phyloP scores from a whole-genome alignment of 2,888 invertebrate species.

The Drosophila bunnanda region DNA sequence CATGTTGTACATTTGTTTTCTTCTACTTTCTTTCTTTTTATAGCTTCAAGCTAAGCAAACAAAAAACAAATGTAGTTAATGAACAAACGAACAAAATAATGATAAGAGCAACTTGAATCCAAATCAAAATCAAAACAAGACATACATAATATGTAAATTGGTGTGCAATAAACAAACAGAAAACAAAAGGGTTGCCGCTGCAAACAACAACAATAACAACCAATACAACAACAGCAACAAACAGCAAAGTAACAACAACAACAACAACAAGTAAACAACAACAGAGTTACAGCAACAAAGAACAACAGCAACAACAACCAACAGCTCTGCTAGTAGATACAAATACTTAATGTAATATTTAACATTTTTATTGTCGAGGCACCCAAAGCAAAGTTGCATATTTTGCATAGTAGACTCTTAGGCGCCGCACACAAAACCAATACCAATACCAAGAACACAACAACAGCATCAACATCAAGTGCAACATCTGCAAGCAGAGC shows the following conservation, averaged over 20 bases:
- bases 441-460: conserved; percentile 37
- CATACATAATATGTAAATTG: conserved; percentile 74
- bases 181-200: conserved; percentile 47
- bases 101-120: conserved; percentile 29
- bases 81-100: conserved; percentile 44
- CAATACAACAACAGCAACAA: conserved; percentile 35
- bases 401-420: conserved; percentile 74
- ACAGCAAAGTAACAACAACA: conserved; percentile 39
- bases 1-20: conserved; percentile 79
- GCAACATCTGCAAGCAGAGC: conserved; percentile 25
- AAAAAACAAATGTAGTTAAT: conserved; percentile 34
- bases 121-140: conserved; percentile 45
- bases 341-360: conserved; percentile 34
- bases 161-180: conserved; percentile 51
- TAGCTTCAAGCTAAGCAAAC: conserved; percentile 73
- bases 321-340: conserved; percentile 41
- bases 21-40: conserved; percentile 69
- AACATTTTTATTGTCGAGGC: conserved; percentile 43
- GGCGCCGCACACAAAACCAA: conserved; percentile 67
- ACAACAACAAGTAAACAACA: conserved; percentile 43
- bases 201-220: conserved; percentile 52
- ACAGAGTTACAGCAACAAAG: conserved; percentile 33
- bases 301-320: conserved; percentile 23
- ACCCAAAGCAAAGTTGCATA: conserved; percentile 56
- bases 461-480: conserved; percentile 27